Evolutionary conservation across 92 coral and sea anemone genomes (phyloP).

Genomic region (Chrysogorgia sp.): DNA sequence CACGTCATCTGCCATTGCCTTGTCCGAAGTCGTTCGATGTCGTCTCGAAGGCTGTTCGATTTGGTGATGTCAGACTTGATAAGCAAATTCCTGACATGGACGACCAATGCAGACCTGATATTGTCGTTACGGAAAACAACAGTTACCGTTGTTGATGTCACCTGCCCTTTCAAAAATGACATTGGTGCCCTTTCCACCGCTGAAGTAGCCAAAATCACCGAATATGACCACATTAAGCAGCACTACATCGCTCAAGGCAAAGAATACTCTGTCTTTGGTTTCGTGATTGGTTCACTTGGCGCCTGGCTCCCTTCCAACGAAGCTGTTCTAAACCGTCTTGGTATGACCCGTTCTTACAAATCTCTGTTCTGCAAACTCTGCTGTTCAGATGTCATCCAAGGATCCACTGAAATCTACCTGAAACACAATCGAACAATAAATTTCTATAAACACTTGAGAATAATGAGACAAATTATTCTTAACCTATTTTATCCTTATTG

Average conservation of each 20-base stretch:
- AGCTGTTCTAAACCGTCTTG: slow-evolving; percentile 15
- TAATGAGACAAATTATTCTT: no score
- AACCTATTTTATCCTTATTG: no score
- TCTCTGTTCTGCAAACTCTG: background rate
- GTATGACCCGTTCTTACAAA: slow-evolving; percentile 31
- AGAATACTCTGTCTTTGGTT: background rate
- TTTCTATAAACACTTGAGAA: no score
- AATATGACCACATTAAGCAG: slow-evolving; percentile 14
- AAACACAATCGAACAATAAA: no score
- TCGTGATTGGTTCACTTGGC: slow-evolving; percentile 26
- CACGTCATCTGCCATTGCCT: no score
- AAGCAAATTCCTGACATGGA: background rate
- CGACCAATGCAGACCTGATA: slow-evolving; percentile 22
- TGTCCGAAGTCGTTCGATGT: no score
- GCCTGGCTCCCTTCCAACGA: slow-evolving; percentile 11
- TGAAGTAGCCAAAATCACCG: slow-evolving; percentile 1
- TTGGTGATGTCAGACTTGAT: no score
- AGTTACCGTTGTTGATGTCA: slow-evolving; percentile 1
- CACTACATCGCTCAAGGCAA: slow-evolving; percentile 4
- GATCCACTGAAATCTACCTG: slow-evolving; percentile 63
- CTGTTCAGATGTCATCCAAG: slow-evolving; percentile 40
- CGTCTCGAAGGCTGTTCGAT: no score
- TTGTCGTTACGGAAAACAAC: slow-evolving; percentile 1
- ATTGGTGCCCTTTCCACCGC: slow-evolving; percentile 11
- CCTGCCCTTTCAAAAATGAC: slow-evolving; percentile 20